Evolutionary conservation across 2,113 vertebrate species (phyloP).

Genomic region (Hyperoodon ampullatus): DNA sequence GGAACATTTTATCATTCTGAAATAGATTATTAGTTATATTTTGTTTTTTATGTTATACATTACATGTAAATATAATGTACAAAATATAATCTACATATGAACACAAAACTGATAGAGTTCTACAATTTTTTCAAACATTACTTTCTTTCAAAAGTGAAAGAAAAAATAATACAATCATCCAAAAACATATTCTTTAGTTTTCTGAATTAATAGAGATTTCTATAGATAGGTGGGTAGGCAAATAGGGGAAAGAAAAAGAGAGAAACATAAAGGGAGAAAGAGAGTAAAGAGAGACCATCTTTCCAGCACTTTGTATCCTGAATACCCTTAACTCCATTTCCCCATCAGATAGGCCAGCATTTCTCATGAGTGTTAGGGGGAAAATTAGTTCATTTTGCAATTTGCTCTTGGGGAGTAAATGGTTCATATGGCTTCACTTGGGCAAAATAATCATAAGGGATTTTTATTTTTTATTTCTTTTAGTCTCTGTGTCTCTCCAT

Average conservation of each 20-base stretch:
- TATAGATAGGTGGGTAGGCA: neutral
- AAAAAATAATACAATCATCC: neutral
- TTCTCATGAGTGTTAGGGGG: neutral
- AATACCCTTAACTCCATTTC: neutral
- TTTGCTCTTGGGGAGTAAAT: constrained; percentile 64
- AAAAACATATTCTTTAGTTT: neutral
- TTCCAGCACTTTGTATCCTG: neutral
- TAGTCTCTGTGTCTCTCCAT: neutral
- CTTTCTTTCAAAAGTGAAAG: neutral
- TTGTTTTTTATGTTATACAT: neutral
- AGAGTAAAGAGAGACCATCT: neutral
- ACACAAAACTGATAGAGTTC: neutral
- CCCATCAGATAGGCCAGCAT: constrained; percentile 37
- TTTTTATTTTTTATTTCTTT: constrained; percentile 23
- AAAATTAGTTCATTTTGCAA: constrained; percentile 46
- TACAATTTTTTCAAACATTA: neutral
- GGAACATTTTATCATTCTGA: neutral
- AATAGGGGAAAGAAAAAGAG: neutral
- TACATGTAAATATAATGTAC: neutral
- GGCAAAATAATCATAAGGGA: constrained; percentile 69
- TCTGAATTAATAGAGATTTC: neutral
- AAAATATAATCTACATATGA: neutral
- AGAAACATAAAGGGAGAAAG: neutral
- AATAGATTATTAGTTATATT: neutral
- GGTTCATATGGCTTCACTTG: constrained; percentile 65